Conservation (phyloP, 2,888 invertebrate species). For the Apamea sordens region DNA sequence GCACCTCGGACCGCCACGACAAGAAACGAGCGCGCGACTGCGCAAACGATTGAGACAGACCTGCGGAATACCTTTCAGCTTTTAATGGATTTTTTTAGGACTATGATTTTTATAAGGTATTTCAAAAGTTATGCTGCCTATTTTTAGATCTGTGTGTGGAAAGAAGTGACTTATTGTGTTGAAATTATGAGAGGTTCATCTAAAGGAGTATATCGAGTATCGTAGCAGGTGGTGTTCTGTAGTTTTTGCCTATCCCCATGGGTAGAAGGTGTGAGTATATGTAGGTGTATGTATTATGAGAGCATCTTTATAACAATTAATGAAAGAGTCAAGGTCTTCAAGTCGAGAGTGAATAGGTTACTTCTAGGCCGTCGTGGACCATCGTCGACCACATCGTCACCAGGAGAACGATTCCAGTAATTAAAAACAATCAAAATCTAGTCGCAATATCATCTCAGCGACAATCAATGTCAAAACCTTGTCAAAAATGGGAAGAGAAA, state of each 20-base stretch:
- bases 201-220: background rate
- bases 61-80: slow-evolving; percentile 17
- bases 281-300: background rate
- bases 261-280: background rate
- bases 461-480: too few relatives aligned
- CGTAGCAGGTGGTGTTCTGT: background rate
- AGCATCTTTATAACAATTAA: background rate
- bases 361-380: background rate
- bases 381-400: background rate
- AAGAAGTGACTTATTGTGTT: background rate
- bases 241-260: background rate
- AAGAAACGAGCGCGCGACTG: slow-evolving; percentile 37
- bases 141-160: background rate
- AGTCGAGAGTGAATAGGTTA: too few relatives aligned
- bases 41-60: slow-evolving; percentile 47
- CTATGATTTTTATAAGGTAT: background rate
- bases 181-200: background rate
- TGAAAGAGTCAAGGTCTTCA: background rate
- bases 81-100: slow-evolving; percentile 18
- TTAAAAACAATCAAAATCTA: too few relatives aligned
- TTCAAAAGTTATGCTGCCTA: background rate
- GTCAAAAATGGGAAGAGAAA: too few relatives aligned
- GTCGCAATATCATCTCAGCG: too few relatives aligned
- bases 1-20: slow-evolving; percentile 31
- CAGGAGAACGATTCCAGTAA: too few relatives aligned